Evolutionary conservation across 92 coral and sea anemone species (phyloP), one percentile per base, ranked within the genome.

Genomic region (Epizoanthus stellaris): DNA sequence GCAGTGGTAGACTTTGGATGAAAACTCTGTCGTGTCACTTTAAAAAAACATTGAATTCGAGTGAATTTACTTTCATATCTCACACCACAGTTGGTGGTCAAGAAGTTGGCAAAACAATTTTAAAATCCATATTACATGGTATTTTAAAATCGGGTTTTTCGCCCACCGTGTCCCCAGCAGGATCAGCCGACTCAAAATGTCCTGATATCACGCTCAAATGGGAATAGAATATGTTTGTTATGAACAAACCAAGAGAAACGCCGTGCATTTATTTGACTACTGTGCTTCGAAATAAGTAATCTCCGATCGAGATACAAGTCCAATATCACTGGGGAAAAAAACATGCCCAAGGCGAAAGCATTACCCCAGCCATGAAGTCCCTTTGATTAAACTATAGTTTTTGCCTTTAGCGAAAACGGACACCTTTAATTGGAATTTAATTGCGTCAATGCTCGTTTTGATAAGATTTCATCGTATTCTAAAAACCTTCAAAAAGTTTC

Each of bases 351-450:
- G 73, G 73, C 49, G 15, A 68, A 68, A 68, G 45, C 42, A 19
- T 43, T 34, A 43, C 39, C 52, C 73, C 39, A 68, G 42, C 45
- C 49, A 14, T 34, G 49, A 4, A 13, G 21, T 34, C 11, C 3
- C 45, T 56, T 54, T 75, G 23, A 75, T 56, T 53, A 57, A 17
- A 75, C 8, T 57, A 6, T 58, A 56, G 67, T 56, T 56, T 17
- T 75, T 54, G 80, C 80, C 80, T 75, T 75, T 13, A 19, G 80
- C 65, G 13, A 53, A 72, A 72, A 70, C 39, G n/a, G 70, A 66
- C 56, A 52, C 70, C 6, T 11, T 70, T 70, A 39, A 72, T 72
- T 72, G 60, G 59, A 72, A 47, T 72, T 75, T 56, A 57, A 75
- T 75, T 54, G 65, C 67, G 64, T 56, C 47, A 34, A 57, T 11